These are phyloP conservation scores for Spodoptera frugiperda DNA, from an alignment of 1,140 invertebrate species.

Conservation along the genomic window DNA sequence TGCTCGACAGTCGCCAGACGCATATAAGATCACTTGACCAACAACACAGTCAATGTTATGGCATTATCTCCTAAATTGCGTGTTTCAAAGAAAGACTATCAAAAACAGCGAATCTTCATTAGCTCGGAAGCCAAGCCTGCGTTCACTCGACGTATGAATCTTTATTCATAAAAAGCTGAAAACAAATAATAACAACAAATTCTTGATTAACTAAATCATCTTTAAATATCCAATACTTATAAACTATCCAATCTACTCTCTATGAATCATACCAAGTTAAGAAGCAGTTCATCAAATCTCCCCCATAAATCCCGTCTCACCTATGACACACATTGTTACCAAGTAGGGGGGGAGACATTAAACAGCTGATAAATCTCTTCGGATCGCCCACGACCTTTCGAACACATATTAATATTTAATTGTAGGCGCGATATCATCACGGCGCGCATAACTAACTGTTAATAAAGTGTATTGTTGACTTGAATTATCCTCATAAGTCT, in stretches of 20 bases:
- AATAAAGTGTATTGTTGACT: slow-evolving; percentile 85
- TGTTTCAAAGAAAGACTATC: too few relatives aligned
- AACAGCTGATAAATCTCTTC: slow-evolving; percentile 73
- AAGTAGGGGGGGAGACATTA: slow-evolving; percentile 63
- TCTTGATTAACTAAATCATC: too few relatives aligned
- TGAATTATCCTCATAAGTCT: slow-evolving; percentile 83
- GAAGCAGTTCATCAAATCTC: slow-evolving; percentile 9
- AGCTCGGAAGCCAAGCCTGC: too few relatives aligned
- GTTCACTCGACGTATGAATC: too few relatives aligned
- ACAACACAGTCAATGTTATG: too few relatives aligned
- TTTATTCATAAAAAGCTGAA: too few relatives aligned
- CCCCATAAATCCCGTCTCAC: slow-evolving; percentile 69
- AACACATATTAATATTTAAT: slow-evolving; percentile 85
- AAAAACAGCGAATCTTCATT: too few relatives aligned
- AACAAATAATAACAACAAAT: too few relatives aligned
- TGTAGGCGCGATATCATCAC: slow-evolving; percentile 84
- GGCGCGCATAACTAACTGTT: slow-evolving; percentile 80
- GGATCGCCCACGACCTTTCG: slow-evolving; percentile 74
- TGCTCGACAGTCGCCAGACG: too few relatives aligned
- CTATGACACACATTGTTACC: slow-evolving; percentile 71
- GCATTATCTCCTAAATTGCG: too few relatives aligned
- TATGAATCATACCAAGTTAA: background rate
- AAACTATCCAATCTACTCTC: background rate
- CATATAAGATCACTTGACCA: too few relatives aligned
- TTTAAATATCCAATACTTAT: too few relatives aligned